Evolutionary conservation across 2,797 vertebrate genomes (phyloP).

Genomic region (Muraenolepis orangiensis): DNA sequence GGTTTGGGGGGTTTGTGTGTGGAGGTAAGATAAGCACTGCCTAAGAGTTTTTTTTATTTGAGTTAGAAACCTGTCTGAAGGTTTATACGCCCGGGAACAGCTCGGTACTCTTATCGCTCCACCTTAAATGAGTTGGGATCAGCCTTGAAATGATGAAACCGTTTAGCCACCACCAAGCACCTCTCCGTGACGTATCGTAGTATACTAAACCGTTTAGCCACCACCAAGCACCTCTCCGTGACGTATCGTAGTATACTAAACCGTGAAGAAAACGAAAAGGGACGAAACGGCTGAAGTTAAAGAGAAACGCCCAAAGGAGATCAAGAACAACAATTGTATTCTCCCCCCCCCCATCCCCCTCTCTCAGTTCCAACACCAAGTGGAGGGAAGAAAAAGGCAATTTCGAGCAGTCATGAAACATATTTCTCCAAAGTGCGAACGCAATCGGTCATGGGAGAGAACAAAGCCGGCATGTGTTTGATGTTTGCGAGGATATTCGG

Average conservation of each 20-base stretch:
- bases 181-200: no score
- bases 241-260: no score
- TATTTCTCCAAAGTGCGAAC: not conserved
- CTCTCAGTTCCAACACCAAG: not conserved
- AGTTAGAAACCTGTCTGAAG: not conserved
- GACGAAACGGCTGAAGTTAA: no score
- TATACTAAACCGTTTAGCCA: not conserved
- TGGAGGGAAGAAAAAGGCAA: not conserved
- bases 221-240: not conserved
- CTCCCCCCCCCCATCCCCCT: no score
- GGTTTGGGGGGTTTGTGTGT: not conserved
- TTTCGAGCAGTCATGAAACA: not conserved
- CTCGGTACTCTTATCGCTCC: not conserved
- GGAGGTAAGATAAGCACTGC: not conserved
- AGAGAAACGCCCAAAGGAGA: not conserved
- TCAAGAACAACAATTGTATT: not conserved
- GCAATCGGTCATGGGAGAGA: not conserved
- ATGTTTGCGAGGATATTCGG: not conserved
- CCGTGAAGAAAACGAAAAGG: not conserved
- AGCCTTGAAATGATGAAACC: conserved; percentile 1
- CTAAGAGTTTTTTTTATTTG: not conserved
- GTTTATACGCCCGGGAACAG: not conserved
- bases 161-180: no score
- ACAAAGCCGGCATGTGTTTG: not conserved
- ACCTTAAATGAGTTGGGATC: not conserved